phyloP scores from a whole-genome alignment of 2,888 invertebrate genomes.

The Bimastos eiseni region DNA sequence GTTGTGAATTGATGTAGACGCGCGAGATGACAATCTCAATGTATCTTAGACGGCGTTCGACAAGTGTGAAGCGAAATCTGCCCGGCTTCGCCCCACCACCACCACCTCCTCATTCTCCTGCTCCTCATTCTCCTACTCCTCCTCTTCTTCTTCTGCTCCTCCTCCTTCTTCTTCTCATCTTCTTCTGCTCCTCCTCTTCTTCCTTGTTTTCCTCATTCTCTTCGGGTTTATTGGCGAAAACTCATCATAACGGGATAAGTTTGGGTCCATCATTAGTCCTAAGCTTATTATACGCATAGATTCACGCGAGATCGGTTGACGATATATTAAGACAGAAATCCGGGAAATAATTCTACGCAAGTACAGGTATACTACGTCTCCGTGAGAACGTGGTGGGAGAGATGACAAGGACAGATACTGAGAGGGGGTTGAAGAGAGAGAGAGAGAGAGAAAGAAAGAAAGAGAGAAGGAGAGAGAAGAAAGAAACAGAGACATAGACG shows the following conservation, averaged over 20 bases:
- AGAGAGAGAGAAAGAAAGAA: no score
- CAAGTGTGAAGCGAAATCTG: not conserved
- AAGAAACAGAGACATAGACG: no score
- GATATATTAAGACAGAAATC: not conserved
- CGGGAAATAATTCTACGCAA: conserved; percentile 13
- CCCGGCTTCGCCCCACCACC: not conserved
- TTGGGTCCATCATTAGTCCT: not conserved
- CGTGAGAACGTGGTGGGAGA: not conserved
- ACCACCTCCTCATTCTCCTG: no score
- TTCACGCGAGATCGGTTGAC: not conserved
- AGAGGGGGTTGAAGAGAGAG: not conserved
- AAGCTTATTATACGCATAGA: conserved; percentile 6
- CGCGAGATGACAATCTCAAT: not conserved
- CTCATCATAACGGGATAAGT: conserved; percentile 6
- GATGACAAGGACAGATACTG: not conserved
- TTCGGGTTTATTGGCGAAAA: not conserved
- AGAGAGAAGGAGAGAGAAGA: no score
- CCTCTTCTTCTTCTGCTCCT: not conserved
- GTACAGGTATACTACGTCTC: not conserved
- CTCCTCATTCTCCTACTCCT: not conserved
- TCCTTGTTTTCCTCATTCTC: not conserved
- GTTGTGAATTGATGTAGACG: not conserved
- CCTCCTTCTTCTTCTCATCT: not conserved
- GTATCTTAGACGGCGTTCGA: not conserved
- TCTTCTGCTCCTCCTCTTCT: no score